Evolutionary conservation across 2,113 vertebrate species (phyloP).

Genomic region (Aptenodytes patagonicus): DNA sequence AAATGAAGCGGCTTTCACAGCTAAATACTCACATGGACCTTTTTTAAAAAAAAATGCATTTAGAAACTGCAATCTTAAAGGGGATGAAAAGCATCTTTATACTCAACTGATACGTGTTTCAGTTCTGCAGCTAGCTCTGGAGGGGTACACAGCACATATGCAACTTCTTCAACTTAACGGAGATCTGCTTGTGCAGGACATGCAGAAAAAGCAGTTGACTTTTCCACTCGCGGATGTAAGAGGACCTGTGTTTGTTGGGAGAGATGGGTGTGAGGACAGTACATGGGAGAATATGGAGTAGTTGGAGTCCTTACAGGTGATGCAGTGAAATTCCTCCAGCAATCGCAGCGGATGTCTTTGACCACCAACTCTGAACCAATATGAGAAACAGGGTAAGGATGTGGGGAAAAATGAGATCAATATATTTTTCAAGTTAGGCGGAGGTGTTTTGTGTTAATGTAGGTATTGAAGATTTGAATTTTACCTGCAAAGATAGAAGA

Average conservation of each 20-base stretch:
- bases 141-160: background rate
- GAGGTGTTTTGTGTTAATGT: background rate
- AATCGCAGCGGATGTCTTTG: background rate
- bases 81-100: background rate
- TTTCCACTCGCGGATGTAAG: accelerated
- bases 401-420: background rate
- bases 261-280: background rate
- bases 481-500: background rate
- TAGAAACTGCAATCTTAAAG: background rate
- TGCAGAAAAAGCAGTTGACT: background rate
- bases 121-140: background rate
- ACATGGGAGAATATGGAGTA: background rate
- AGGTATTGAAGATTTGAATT: background rate
- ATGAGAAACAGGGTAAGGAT: background rate
- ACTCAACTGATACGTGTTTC: background rate
- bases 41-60: background rate
- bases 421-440: background rate
- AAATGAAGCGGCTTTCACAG: background rate
- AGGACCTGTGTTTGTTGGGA: background rate
- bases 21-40: background rate
- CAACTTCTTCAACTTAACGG: background rate
- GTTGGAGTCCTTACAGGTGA: background rate
- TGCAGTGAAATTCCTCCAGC: background rate
- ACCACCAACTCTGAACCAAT: background rate
- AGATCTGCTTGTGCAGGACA: background rate